Percentiles rank a stretch among this genome's conserved stretches.
Conservation (phyloP, 2,113 vertebrate species). For the Hydropotes inermis region DNA sequence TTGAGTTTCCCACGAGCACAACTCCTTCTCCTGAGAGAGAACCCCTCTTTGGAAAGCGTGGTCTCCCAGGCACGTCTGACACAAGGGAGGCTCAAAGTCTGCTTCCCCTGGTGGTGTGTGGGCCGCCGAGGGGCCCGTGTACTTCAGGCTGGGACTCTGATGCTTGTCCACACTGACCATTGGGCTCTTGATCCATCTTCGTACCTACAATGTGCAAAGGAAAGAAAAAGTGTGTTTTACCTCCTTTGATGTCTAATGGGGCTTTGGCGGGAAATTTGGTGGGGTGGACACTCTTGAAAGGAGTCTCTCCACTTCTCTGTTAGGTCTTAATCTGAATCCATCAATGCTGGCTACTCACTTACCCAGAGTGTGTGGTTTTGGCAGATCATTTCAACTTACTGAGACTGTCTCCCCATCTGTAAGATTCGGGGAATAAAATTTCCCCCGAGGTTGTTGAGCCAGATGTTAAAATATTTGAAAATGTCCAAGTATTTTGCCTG, state of each 20-base stretch:
- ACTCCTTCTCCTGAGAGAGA: constrained; percentile 82
- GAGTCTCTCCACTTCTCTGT: background rate
- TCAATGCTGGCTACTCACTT: background rate
- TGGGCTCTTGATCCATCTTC: constrained; percentile 94
- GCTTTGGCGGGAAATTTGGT: background rate
- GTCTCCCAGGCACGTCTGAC: constrained; percentile 85
- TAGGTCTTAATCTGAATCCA: background rate
- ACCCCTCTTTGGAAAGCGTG: constrained; percentile 82
- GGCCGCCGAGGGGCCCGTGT: constrained; percentile 82
- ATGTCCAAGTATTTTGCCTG: background rate
- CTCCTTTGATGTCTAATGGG: background rate
- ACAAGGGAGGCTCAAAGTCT: constrained; percentile 85
- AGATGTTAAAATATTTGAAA: background rate
- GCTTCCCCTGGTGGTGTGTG: constrained; percentile 85
- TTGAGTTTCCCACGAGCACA: constrained; percentile 85
- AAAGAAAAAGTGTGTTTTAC: background rate
- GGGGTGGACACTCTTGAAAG: background rate
- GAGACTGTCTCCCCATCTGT: background rate
- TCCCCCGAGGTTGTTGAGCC: background rate
- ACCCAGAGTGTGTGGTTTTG: background rate
- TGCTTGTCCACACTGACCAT: constrained; percentile 92
- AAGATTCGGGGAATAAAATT: background rate
- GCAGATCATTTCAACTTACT: background rate
- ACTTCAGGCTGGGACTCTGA: constrained; percentile 85
- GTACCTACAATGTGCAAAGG: constrained; percentile 83